Conservation (phyloP, 2,113 vertebrate species). For the Mirounga angustirostris region DNA sequence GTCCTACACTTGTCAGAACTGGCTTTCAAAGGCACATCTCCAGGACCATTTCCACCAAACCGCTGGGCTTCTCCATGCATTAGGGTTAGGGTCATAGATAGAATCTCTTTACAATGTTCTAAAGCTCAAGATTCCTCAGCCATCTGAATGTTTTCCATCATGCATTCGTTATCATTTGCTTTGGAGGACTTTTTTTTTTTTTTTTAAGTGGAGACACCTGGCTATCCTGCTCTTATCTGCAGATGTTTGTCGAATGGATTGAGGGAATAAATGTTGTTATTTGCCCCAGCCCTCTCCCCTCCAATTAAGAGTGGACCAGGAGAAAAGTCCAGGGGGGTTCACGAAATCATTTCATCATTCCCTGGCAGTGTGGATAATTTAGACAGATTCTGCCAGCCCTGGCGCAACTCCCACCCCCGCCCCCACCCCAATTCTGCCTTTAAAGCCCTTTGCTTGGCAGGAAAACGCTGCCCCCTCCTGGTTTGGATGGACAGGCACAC, state of each 20-base stretch:
- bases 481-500: not conserved
- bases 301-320: not conserved
- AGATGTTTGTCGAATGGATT: not conserved
- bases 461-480: constrained; percentile 89
- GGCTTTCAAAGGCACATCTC: not conserved
- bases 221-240: not conserved
- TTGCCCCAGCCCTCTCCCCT: no score
- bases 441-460: constrained; percentile 49
- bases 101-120: no score
- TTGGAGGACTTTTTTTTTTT: not conserved
- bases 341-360: not conserved
- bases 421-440: not conserved
- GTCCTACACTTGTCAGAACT: not conserved
- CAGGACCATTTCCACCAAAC: rapidly evolving
- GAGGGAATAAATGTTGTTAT: no score
- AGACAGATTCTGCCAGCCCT: not conserved
- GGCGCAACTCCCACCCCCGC: rapidly evolving
- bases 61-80: rapidly evolving
- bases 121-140: not conserved
- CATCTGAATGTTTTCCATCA: rapidly evolving
- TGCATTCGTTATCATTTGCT: rapidly evolving
- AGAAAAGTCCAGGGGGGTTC: not conserved
- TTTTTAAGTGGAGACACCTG: not conserved
- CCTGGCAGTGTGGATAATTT: rapidly evolving
- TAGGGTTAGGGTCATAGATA: rapidly evolving